Evolutionary conservation across 2,797 vertebrate species (phyloP).

Genomic region (Poeciliopsis paucimaculata): DNA sequence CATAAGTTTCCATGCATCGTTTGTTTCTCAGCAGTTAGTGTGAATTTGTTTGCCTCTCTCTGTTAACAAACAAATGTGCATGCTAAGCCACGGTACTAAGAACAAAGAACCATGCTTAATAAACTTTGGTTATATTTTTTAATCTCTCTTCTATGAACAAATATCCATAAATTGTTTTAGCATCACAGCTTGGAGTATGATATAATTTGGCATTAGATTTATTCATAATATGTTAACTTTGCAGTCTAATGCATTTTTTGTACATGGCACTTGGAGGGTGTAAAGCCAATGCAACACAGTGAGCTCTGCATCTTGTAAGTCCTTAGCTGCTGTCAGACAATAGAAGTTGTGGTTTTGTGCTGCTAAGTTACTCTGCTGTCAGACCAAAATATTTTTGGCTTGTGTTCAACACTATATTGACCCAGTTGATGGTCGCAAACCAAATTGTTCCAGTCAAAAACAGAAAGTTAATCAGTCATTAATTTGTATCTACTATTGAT

Average conservation of each 20-base stretch:
- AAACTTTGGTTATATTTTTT: background rate
- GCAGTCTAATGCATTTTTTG: background rate
- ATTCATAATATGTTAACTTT: background rate
- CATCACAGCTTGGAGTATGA: background rate
- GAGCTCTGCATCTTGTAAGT: background rate
- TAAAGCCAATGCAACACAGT: background rate
- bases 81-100: background rate
- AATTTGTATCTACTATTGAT: background rate
- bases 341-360: background rate
- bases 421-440: background rate
- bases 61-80: background rate
- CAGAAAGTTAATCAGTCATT: background rate
- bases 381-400: background rate
- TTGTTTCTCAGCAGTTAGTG: background rate
- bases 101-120: background rate
- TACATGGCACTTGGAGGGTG: background rate
- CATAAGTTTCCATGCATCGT: constrained; percentile 21
- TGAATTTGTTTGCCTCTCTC: background rate
- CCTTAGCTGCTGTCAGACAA: background rate
- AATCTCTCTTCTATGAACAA: background rate
- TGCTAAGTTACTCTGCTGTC: background rate
- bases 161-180: too few relatives aligned
- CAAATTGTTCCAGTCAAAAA: background rate
- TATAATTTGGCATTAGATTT: background rate
- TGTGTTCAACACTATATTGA: constrained; percentile 3